Evolutionary conservation across 2,888 invertebrate genomes (phyloP).

Genomic region (Adelphocoris suturalis): DNA sequence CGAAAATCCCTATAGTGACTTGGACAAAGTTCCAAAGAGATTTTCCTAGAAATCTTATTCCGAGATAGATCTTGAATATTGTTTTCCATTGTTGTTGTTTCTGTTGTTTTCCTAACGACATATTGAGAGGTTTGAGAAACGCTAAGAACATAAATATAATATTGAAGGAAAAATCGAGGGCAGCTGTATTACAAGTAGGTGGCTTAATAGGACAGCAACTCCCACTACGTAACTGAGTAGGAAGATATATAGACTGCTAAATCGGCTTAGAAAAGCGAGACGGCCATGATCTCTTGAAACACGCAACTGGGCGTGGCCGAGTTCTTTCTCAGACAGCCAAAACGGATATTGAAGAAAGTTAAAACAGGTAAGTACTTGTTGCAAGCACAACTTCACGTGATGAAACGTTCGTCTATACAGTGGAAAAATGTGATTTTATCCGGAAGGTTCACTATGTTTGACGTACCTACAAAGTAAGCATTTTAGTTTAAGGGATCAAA

Average conservation of each 20-base stretch:
- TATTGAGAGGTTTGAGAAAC: no score
- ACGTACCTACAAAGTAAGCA: no score
- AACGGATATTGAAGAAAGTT: slow-evolving; percentile 43
- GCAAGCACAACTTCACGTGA: slow-evolving; percentile 4
- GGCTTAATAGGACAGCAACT: neutral
- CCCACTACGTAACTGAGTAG: slow-evolving; percentile 2
- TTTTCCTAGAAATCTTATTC: no score
- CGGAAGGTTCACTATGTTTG: neutral
- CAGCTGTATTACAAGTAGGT: no score
- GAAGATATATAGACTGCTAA: neutral
- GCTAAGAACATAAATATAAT: no score
- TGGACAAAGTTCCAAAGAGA: no score
- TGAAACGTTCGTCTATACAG: neutral
- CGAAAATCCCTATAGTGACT: no score
- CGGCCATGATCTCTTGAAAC: slow-evolving; percentile 13
- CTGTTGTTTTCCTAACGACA: no score
- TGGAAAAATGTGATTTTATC: neutral
- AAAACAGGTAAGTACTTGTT: slow-evolving; percentile 40
- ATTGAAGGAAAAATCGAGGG: no score
- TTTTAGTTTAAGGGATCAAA: no score
- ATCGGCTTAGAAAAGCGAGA: slow-evolving; percentile 1
- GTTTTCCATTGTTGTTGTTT: no score
- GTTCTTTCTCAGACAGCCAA: slow-evolving; percentile 22
- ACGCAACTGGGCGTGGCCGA: slow-evolving; percentile 11
- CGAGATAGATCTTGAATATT: no score